Evolutionary conservation across 1,140 invertebrate genomes (phyloP).

Genomic region (Leguminivora glycinivorella): DNA sequence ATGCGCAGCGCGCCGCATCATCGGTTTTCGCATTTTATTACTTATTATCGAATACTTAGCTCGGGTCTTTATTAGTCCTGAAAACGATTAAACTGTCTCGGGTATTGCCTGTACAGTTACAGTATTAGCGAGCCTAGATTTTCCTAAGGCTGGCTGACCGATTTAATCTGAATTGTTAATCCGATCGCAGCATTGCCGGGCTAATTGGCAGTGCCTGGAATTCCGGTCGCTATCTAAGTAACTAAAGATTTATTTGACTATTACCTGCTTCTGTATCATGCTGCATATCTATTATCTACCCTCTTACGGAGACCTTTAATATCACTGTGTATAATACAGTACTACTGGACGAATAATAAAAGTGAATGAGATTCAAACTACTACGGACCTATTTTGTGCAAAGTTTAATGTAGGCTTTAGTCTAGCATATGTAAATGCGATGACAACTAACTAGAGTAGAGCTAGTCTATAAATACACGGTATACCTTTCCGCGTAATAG

Average conservation of each 20-base stretch:
- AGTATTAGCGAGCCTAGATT: slow-evolving; percentile 34
- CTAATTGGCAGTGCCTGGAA: slow-evolving; percentile 58
- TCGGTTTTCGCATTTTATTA: slow-evolving; percentile 45
- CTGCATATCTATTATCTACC: slow-evolving; percentile 9
- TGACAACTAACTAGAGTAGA: neutral
- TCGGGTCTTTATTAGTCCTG: slow-evolving; percentile 57
- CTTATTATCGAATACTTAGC: slow-evolving; percentile 32
- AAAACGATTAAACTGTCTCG: slow-evolving; percentile 52
- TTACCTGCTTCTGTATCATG: slow-evolving; percentile 34
- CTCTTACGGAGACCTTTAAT: neutral
- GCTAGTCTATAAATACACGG: neutral
- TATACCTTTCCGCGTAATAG: neutral
- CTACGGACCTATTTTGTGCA: neutral
- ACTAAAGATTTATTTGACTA: slow-evolving; percentile 53
- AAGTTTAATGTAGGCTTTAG: neutral
- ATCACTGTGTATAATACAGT: neutral
- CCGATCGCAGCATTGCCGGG: slow-evolving; percentile 43
- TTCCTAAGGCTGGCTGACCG: slow-evolving; percentile 42
- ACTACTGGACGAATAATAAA: neutral
- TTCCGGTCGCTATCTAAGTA: slow-evolving; percentile 34
- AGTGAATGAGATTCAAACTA: too few relatives aligned
- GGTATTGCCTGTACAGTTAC: slow-evolving; percentile 39
- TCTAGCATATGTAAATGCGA: slow-evolving; percentile 14
- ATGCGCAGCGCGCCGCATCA: slow-evolving; percentile 37
- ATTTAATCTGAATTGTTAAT: slow-evolving; percentile 70